These are phyloP conservation scores for Trichonephila clavipes DNA, from an alignment of 1,140 invertebrate genomes.

Conservation along the genomic window DNA sequence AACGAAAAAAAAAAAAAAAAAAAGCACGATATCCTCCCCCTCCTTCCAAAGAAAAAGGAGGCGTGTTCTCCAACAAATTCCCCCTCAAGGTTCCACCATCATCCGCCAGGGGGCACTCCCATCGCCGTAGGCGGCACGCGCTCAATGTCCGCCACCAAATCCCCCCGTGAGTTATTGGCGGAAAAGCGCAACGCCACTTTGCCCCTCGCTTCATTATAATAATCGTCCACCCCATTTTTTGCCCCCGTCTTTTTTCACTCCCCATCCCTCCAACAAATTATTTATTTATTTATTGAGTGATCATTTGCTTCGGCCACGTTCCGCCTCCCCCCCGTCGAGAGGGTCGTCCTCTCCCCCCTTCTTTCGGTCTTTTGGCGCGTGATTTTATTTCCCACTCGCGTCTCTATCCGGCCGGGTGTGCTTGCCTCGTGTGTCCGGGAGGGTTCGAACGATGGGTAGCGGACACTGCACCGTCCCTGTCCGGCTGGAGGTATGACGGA, in stretches of 20 bases:
- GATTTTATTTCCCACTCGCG: conserved; percentile 46
- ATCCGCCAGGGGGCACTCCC: conserved; percentile 36
- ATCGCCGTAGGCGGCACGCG: conserved; percentile 50
- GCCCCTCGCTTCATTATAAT: conserved; percentile 65
- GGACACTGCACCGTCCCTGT: conserved; percentile 77
- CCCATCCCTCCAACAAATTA: conserved; percentile 28
- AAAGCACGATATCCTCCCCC: not conserved
- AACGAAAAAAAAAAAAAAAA: not conserved
- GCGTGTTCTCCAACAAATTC: conserved; percentile 39
- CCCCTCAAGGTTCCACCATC: conserved; percentile 7
- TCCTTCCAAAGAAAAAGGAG: conserved; percentile 42
- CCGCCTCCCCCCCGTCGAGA: not conserved
- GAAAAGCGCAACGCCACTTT: not conserved
- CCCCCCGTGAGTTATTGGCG: conserved; percentile 70
- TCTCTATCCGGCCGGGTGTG: conserved; percentile 30
- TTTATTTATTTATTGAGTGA: conserved; percentile 73
- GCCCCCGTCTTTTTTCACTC: conserved; percentile 11
- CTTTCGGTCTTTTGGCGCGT: conserved; percentile 12
- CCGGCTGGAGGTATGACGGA: conserved; percentile 78
- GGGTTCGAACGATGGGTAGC: conserved; percentile 49
- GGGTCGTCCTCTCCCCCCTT: not conserved
- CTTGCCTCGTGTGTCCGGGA: not conserved
- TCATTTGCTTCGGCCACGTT: conserved; percentile 41
- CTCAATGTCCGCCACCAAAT: conserved; percentile 5
- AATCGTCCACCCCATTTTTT: conserved; percentile 52